phyloP scores from a whole-genome alignment of 2,113 vertebrate genomes.

The Okapia johnstoni region DNA sequence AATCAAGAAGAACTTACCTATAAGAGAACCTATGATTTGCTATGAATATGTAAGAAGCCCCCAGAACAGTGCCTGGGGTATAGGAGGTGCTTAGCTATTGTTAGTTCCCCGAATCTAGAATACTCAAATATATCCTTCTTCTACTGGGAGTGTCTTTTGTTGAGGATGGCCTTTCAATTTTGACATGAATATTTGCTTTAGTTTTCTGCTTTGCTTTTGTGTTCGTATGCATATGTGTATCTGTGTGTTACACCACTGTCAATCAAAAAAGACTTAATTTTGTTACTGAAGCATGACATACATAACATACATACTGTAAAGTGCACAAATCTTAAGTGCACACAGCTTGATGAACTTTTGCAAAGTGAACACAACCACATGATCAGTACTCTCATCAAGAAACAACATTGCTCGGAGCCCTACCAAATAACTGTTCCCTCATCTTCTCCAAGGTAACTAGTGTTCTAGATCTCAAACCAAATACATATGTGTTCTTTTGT shows the following conservation, averaged over 20 bases:
- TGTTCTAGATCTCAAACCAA: neutral
- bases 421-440: neutral
- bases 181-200: too few relatives aligned
- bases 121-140: neutral
- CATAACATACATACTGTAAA: neutral
- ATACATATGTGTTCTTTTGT: neutral
- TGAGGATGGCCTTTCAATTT: neutral
- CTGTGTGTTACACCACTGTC: neutral
- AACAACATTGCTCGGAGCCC: neutral
- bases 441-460: neutral
- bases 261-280: neutral
- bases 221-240: neutral
- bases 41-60: neutral
- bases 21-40: neutral
- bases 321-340: neutral
- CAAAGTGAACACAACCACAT: neutral
- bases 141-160: neutral
- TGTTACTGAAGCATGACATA: neutral
- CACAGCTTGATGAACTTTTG: neutral
- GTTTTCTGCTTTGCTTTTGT: neutral
- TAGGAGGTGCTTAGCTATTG: neutral
- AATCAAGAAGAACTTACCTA: neutral
- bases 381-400: neutral
- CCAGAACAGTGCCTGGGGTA: neutral
- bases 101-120: neutral